Evolutionary conservation across 2,888 invertebrate genomes (phyloP), one percentile per base, ranked within the genome.

Genomic region (Ichneumon xanthorius): DNA sequence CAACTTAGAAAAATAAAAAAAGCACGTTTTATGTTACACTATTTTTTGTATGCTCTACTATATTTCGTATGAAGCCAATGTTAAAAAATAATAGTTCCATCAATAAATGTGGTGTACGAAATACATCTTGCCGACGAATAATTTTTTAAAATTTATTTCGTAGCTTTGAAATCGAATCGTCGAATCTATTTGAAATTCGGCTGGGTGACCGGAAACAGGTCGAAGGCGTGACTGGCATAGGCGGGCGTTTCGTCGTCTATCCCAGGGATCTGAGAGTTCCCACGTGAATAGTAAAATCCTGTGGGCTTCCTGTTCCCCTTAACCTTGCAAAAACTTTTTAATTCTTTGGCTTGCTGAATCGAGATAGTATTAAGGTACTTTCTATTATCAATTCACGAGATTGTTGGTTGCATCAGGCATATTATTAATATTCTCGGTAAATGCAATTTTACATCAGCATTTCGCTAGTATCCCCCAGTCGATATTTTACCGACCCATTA

Each of bases 181-280:
- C 53, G 53, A 53, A 19, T 67, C 45, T 67, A n/a, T 50, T 68
- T 26, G 14, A 4, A 22, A 65, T 11, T 63, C 7, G n/a, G 6
- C 5, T 48, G 22, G 14, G 14, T 37, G 7, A 48, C 26, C 75
- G 63, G 61, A 75, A 61, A n/a, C n/a, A n/a, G 30, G 30, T 50
- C 53, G 19, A 33, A 33, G 16, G 70, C 70, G 70, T 71, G 70
- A 53, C 70, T 30, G 40, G 70, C 70, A 75, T 63, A 48, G n/a
- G 3, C 26, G 9, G 63, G 19, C 55, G 2, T 30, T 45, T 40
- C 40, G 19, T 63, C n/a, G 26, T 7, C 30, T 9, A 2, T 75
- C 30, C 30, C 1, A 61, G 30, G 16, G 30, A 30, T 63, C 30
- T 4, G 26, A 1, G 30, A 22, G 9, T 50, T 33, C n/a, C 50